Conservation (phyloP, 2,797 vertebrate species). For the Linurgus olivaceus region DNA sequence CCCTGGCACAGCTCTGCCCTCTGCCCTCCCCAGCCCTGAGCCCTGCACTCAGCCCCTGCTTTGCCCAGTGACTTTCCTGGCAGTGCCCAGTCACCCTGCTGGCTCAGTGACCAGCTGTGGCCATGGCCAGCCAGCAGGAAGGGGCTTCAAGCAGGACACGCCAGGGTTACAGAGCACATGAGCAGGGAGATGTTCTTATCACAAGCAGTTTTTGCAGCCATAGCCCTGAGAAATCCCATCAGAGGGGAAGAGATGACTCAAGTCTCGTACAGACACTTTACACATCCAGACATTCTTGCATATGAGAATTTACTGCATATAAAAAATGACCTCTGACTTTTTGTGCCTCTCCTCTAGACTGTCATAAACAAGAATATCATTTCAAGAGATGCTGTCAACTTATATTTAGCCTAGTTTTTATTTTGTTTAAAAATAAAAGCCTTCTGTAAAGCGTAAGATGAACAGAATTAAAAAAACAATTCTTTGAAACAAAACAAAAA, state of each 20-base stretch:
- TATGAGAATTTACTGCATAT: slow-evolving; percentile 33
- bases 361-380: slow-evolving; percentile 68
- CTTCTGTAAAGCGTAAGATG: neutral
- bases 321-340: slow-evolving; percentile 69
- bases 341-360: slow-evolving; percentile 63
- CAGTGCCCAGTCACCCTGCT: neutral
- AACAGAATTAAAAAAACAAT: slow-evolving; percentile 37
- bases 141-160: neutral
- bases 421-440: slow-evolving; percentile 50
- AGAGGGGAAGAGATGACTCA: slow-evolving; percentile 37
- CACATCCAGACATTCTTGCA: slow-evolving; percentile 59
- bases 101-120: neutral
- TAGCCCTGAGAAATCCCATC: slow-evolving; percentile 57
- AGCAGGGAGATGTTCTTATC: slow-evolving; percentile 28
- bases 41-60: neutral
- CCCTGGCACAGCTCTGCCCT: too few species aligned
- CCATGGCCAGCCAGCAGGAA: neutral
- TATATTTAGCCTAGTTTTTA: slow-evolving; percentile 52
- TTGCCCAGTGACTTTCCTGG: rapidly evolving
- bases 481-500: slow-evolving; percentile 45
- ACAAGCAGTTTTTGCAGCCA: slow-evolving; percentile 9
- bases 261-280: slow-evolving; percentile 28
- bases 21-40: too few species aligned
- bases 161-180: neutral
- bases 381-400: slow-evolving; percentile 65